Base-by-base conservation (phyloP, 2,888 invertebrate genomes). In the Cephus pygmeus region DNA sequence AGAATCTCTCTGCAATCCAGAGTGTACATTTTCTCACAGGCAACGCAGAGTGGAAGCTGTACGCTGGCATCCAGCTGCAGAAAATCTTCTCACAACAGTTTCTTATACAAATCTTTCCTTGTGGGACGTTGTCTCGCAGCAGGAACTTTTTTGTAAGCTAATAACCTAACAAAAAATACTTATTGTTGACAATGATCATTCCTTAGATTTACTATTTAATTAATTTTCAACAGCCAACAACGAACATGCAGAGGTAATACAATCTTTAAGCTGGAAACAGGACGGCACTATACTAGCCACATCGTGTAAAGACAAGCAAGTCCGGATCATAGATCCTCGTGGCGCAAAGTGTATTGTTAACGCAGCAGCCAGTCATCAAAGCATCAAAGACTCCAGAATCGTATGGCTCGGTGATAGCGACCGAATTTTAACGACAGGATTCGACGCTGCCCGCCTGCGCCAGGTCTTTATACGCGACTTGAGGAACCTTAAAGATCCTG, bases 391-490 rank as follows among this genome's bases (percentile, higher is more conserved):
- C 88, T 98, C 98, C 2, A 93, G 98, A 79, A 94, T 98, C 1
- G 95, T 98, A 4, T 99, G 98, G 97, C 92, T 98, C 0, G 98
- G 97, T 3, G 96, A 97, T 85, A 95, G 95, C 85, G 95, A 96
- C 81, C 94, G 95, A 82, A 94, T 99, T 83, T 92, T 98, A 12
- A 97, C 97, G 11, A 98, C 98, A 73, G 98, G 94, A n/a, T 98
- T 98, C 91, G 97, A 97, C 92, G 93, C 96, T 56, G 96, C 96
- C 76, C 95, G 98, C 79, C 94, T 97, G 79, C 94, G 98, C 82
- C 98, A 98, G 92, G 95, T 98, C 76, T 96, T 95, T 88, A 95
- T 98, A 83, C 95, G 98, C 79, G 98, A 99, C 92, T 92, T 96
- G 76, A 94, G 98, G 81, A 97, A 97, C 88, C 94, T 98, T 78